phyloP scores from a whole-genome alignment of 2,888 invertebrate species.

The Drosophila sordidula region DNA sequence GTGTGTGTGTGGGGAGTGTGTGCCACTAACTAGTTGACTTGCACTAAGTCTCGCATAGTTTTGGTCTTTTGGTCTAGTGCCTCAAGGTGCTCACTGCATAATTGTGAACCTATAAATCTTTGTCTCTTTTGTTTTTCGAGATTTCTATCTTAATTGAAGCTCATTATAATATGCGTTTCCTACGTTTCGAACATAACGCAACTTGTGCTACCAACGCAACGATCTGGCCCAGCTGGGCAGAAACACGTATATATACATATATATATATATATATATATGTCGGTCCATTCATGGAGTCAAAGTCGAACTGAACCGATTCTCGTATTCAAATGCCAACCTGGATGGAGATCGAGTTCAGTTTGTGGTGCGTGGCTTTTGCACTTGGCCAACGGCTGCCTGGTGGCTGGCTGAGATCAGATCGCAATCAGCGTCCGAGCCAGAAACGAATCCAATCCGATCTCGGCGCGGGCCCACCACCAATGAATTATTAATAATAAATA shows the following conservation, averaged over 20 bases:
- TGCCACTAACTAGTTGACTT: conserved; percentile 19
- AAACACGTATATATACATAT: neutral
- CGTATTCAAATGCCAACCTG: conserved; percentile 44
- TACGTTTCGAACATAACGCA: conserved; percentile 50
- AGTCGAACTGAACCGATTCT: conserved; percentile 28
- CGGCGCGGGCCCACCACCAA: conserved; percentile 76
- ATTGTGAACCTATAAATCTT: conserved; percentile 77
- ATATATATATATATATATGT: neutral
- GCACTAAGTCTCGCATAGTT: conserved; percentile 22
- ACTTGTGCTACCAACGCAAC: conserved; percentile 58
- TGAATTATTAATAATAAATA: conserved; percentile 85
- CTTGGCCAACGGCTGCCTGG: conserved; percentile 30
- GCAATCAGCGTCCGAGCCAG: conserved; percentile 54
- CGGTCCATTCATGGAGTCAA: conserved; percentile 54
- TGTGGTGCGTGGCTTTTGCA: conserved; percentile 63
- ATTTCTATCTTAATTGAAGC: conserved; percentile 80
- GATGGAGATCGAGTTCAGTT: conserved; percentile 31
- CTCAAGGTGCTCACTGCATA: conserved; percentile 64
- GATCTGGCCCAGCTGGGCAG: conserved; percentile 32
- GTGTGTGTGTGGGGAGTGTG: neutral
- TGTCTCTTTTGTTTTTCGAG: conserved; percentile 74
- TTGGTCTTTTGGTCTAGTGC: conserved; percentile 48
- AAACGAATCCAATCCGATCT: conserved; percentile 48
- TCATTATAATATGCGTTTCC: conserved; percentile 81
- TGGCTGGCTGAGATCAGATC: conserved; percentile 64